Evolutionary conservation across 2,113 vertebrate species (phyloP), one percentile per base, ranked within the genome.

Genomic region (Osmerus eperlanus): DNA sequence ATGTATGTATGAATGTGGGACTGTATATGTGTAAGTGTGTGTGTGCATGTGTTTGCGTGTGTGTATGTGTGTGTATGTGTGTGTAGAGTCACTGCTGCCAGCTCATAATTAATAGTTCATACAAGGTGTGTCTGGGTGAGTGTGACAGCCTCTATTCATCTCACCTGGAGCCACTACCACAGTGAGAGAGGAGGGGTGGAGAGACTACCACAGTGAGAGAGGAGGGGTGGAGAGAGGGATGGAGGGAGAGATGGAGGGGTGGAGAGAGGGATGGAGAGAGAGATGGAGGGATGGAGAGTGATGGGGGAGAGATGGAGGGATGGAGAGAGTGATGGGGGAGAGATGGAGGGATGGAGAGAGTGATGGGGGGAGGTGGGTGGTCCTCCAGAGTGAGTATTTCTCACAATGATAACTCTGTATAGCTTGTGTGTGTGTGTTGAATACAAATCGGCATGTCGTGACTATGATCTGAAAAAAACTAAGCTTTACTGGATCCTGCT

Each of bases 71-170:
- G 69, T 47, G 18, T 56, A 29, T 36, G 32, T 36, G 61, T 23
- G 63, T 66, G 13, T 14, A 67, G 32, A 67, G 71, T 67, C 60
- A 67, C 77, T 54, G 36, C 73, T 62, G 71, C 0, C 8, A 29
- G 65, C 71, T 72, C 21, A 36, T 76, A 77, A 83, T 81, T 72
- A 81, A 81, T 76, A 81, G 78, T 62, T 68, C 71, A 77, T 78
- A 65, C 75, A 77, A 75, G 82, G 71, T 58, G 73, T 41, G 53
- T 21, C 28, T 62, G 76, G 74, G 69, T 41, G 67, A 74, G 51
- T 19, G 76, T 83, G 74, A 77, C 79, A 77, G 74, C 71, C 78
- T 68, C 76, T 73, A 78, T 78, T 63, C 78, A 74, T 81, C 73
- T 76, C 70, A 71, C 74, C 65, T 66, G 73, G 61, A 59, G 54